Percentiles rank a stretch among this genome's conserved stretches.
Evolutionary conservation across 1,140 invertebrate genomes (phyloP).

Genomic region (Phortica variegata): DNA sequence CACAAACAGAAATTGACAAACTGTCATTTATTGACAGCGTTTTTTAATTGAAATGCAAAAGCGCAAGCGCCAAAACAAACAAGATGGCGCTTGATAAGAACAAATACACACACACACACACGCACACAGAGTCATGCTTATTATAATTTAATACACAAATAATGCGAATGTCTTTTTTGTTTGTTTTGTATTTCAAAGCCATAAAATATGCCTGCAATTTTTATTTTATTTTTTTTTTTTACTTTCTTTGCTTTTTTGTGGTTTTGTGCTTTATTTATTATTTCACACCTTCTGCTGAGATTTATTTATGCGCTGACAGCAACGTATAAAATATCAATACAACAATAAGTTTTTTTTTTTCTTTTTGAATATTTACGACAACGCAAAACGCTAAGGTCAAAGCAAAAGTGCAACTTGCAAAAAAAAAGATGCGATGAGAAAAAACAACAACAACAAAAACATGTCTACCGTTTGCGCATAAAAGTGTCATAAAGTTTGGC

Average conservation of each 20-base stretch:
- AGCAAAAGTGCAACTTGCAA: too few species aligned
- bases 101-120: constrained; percentile 27
- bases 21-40: constrained; percentile 53
- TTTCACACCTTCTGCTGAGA: constrained; percentile 9
- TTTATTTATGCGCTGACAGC: constrained; percentile 15
- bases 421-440: background rate
- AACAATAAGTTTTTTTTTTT: too few species aligned
- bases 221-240: constrained; percentile 9
- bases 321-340: constrained; percentile 3
- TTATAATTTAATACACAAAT: background rate
- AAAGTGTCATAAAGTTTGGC: too few species aligned
- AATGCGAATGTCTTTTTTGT: background rate
- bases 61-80: constrained; percentile 51
- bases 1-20: constrained; percentile 40
- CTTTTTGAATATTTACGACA: too few species aligned
- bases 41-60: constrained; percentile 55
- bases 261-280: constrained; percentile 1
- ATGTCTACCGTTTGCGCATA: background rate
- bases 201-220: constrained; percentile 18
- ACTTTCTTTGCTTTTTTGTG: constrained; percentile 9
- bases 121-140: constrained; percentile 12
- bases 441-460: background rate
- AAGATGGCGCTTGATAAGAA: constrained; percentile 52
- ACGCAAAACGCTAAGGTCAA: too few species aligned
- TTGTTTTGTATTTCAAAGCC: constrained; percentile 9